Evolutionary conservation across 2,888 invertebrate genomes (phyloP), one percentile per base, ranked within the genome.

Genomic region (Hemithea aestivaria): DNA sequence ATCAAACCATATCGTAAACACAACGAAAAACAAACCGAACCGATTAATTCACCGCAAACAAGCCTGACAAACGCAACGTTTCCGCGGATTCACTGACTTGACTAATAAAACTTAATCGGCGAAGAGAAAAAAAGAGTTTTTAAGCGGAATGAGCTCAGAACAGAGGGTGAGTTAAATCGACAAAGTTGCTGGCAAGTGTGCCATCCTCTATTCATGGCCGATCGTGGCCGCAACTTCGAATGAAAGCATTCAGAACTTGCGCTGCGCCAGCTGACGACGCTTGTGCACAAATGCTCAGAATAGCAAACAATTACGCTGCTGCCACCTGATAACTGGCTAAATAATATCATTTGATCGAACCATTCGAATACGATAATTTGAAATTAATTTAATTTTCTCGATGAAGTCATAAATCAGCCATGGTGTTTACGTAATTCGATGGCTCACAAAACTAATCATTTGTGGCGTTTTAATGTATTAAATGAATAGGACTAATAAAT

Each of bases 181-280:
- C 65, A 58, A 78, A 81, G 75, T 79, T 81, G 62, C 57, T 40
- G 51, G 64, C 64, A 73, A 73, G 68, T 70, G 66, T 66, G 63
- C 64, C 65, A 66, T 62, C 64, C 62, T 56, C 70, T 67, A 74
- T 79, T 82, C 71, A 78, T 67, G 56, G 62, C 55, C 44, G 53
- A 48, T 41, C 47, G 58, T 60, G 52, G 44, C 61, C 64, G 48
- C 65, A 77, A 80, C 61, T 81, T 81, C 73, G 62, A 78, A 80
- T 74, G 69, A 67, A 74, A 69, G 66, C 74, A 71, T 75, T 75
- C 70, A 66, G 62, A 81, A 81, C 68, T 81, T 74, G 45, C 54
- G 61, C 67, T 59, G 60, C 53, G 48, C 4, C 29, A 50, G 35
- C 26, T 35, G 37, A 37, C 45, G 35, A 43, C 46, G 45, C 44